Percentiles rank a stretch among this genome's conserved stretches.
Evolutionary conservation across 2,113 vertebrate genomes (phyloP).

Genomic region (Chaetura pelagica): DNA sequence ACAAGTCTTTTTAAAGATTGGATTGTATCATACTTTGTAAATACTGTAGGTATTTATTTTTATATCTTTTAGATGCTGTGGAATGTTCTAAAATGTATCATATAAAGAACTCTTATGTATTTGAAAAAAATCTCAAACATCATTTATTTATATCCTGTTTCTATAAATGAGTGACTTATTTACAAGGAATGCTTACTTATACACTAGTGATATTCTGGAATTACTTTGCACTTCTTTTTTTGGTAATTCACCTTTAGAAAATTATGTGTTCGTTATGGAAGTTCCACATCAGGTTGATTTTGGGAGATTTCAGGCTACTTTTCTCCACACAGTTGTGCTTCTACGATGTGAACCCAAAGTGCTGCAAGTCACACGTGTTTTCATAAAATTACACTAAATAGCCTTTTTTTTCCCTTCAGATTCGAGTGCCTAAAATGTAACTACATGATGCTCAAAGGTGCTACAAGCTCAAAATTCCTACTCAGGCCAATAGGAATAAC

Average conservation of each 20-base stretch:
- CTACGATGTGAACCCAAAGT: neutral
- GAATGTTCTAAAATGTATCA: slow-evolving; percentile 47
- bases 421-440: slow-evolving; percentile 38
- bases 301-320: neutral
- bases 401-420: neutral
- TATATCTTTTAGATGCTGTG: slow-evolving; percentile 53
- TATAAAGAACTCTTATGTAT: slow-evolving; percentile 35
- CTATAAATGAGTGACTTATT: neutral
- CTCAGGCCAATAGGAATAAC: slow-evolving; percentile 41
- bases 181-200: slow-evolving; percentile 20
- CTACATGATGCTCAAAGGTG: neutral
- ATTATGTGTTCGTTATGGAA: neutral
- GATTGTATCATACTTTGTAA: slow-evolving; percentile 21
- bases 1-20: slow-evolving; percentile 46
- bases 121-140: slow-evolving; percentile 38
- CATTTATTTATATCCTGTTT: slow-evolving; percentile 51
- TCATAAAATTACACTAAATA: neutral
- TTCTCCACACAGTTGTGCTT: neutral
- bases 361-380: neutral
- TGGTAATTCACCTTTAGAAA: neutral
- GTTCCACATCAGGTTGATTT: neutral
- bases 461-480: slow-evolving; percentile 39
- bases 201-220: slow-evolving; percentile 13
- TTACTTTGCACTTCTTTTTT: slow-evolving; percentile 39
- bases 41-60: slow-evolving; percentile 63